Percentiles rank a stretch among this genome's conserved stretches.
Evolutionary conservation across 2,888 invertebrate genomes (phyloP).

Genomic region (Orthosia incerta): DNA sequence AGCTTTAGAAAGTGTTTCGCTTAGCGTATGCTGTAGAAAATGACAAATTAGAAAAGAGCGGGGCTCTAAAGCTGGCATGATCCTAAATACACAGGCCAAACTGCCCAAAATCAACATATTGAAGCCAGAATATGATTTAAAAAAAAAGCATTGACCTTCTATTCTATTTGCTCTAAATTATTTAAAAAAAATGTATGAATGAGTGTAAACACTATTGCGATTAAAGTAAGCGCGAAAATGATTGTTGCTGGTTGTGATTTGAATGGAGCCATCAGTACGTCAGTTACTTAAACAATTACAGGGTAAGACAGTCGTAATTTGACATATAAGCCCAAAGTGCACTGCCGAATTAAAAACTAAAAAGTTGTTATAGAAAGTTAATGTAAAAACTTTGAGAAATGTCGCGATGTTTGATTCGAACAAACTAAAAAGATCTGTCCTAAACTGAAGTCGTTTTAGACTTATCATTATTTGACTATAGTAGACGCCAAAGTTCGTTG

Average conservation of each 20-base stretch:
- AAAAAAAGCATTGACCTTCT: constrained; percentile 29
- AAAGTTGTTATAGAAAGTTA: constrained; percentile 34
- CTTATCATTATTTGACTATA: constrained; percentile 19
- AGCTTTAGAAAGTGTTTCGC: constrained; percentile 19
- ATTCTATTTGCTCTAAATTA: constrained; percentile 20
- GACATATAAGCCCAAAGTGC: constrained; percentile 43
- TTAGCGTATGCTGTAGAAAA: constrained; percentile 10
- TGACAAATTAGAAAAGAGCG: constrained; percentile 35
- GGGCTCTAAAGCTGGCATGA: constrained; percentile 36
- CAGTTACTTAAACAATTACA: constrained; percentile 64
- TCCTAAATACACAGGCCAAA: constrained; percentile 14
- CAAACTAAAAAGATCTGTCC: background rate
- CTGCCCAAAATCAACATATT: constrained; percentile 7
- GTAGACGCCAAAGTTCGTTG: background rate
- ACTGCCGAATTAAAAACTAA: constrained; percentile 42
- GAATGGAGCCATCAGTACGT: constrained; percentile 46
- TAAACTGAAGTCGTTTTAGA: constrained; percentile 52
- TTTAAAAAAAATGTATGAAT: constrained; percentile 16
- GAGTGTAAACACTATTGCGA: constrained; percentile 31
- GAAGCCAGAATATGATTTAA: constrained; percentile 18
- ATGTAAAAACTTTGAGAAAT: constrained; percentile 18
- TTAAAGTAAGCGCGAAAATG: constrained; percentile 26
- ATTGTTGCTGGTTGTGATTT: constrained; percentile 53
- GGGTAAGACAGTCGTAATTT: constrained; percentile 56
- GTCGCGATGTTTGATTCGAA: constrained; percentile 35